Conservation (phyloP, 2,888 invertebrate species). For the Dryococelus australis region DNA sequence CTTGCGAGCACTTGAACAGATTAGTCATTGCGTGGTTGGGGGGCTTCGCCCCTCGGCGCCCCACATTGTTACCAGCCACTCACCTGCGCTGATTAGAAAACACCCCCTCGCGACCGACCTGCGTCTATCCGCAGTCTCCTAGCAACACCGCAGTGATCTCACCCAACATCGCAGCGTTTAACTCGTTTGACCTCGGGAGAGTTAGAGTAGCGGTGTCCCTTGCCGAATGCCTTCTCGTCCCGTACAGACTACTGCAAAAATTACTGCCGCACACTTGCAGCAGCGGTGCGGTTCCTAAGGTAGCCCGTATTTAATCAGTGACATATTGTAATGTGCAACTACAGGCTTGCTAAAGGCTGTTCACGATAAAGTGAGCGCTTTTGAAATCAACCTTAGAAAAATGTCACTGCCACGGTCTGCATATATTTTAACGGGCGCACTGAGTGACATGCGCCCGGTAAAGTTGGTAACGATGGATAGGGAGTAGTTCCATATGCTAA, state of each 20-base stretch:
- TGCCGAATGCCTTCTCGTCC: neutral
- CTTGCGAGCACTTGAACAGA: constrained; percentile 3
- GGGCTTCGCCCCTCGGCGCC: constrained; percentile 1
- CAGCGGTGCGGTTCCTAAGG: too few relatives aligned
- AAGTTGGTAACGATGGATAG: too few relatives aligned
- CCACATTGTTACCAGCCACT: constrained; percentile 10
- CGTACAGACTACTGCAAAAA: neutral
- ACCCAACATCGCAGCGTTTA: neutral
- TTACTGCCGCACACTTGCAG: too few relatives aligned
- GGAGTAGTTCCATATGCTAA: too few relatives aligned
- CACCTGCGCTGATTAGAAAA: constrained; percentile 16
- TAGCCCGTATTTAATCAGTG: too few relatives aligned
- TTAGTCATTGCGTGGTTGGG: constrained; percentile 1
- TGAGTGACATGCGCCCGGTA: too few relatives aligned
- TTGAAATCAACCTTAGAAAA: too few relatives aligned
- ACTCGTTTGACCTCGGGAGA: neutral
- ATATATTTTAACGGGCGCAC: too few relatives aligned
- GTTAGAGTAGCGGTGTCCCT: neutral
- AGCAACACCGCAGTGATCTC: neutral
- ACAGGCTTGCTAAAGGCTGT: too few relatives aligned
- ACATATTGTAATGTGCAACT: too few relatives aligned
- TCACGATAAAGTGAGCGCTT: too few relatives aligned
- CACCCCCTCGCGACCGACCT: neutral
- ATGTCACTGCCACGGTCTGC: too few relatives aligned
- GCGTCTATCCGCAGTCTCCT: neutral